Conservation (phyloP, 2,113 vertebrate genomes). For the Hemibagrus wyckioides region DNA sequence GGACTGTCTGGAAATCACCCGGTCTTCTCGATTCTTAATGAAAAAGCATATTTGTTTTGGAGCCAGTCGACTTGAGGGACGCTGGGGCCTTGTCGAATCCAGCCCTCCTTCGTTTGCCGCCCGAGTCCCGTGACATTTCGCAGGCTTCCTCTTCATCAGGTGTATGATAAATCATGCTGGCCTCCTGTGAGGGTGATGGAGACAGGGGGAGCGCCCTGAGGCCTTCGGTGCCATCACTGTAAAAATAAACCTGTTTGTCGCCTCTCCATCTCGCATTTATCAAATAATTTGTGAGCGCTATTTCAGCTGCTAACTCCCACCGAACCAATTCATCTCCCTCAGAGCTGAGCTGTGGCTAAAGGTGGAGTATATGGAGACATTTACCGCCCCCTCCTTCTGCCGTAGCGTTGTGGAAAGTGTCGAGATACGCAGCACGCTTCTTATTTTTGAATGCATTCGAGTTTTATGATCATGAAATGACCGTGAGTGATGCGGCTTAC, state of each 20-base stretch:
- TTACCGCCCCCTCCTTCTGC: conserved; percentile 13
- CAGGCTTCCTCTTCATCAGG: conserved; percentile 64
- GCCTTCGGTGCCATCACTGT: conserved; percentile 70
- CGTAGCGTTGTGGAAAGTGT: background rate
- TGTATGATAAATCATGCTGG: conserved; percentile 80
- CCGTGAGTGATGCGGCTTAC: background rate
- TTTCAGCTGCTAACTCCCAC: conserved; percentile 77
- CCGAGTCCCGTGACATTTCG: conserved; percentile 57
- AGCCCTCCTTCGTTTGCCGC: conserved; percentile 63
- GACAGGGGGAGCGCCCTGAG: conserved; percentile 76
- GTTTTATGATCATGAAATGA: conserved; percentile 7
- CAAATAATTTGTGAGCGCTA: conserved; percentile 81
- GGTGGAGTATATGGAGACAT: conserved; percentile 32
- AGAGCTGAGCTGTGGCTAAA: conserved; percentile 43
- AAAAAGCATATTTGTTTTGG: conserved; percentile 52
- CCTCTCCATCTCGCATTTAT: conserved; percentile 86
- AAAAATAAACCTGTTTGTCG: conserved; percentile 86
- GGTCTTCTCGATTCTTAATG: conserved; percentile 37
- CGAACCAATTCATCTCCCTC: conserved; percentile 82
- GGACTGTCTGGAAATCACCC: conserved; percentile 23
- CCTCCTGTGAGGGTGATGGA: conserved; percentile 61
- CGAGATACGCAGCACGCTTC: conserved; percentile 2
- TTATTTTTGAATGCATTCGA: background rate
- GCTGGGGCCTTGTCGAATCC: conserved; percentile 19
- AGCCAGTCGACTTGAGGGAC: conserved; percentile 43